Evolutionary conservation across 92 coral and sea anemone genomes (phyloP).

Genomic region (Palythoa grandiflora): DNA sequence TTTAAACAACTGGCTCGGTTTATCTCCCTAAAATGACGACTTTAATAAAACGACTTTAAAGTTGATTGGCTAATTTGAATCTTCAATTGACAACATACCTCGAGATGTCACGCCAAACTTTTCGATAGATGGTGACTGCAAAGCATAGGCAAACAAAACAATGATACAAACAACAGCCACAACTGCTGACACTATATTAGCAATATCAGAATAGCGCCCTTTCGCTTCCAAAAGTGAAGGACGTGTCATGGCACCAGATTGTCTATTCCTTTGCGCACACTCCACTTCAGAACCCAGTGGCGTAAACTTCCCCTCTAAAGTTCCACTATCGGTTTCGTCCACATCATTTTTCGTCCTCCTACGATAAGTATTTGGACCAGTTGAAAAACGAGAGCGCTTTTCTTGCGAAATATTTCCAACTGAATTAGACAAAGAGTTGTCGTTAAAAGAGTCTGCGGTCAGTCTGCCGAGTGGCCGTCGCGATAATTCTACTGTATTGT

Average conservation of each 20-base stretch:
- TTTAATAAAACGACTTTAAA: too few species aligned
- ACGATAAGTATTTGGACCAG: neutral
- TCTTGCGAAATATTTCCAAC: slow-evolving; percentile 21
- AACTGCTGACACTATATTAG: slow-evolving; percentile 13
- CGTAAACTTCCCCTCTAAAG: neutral
- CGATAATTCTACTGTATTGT: neutral
- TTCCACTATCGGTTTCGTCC: slow-evolving; percentile 44
- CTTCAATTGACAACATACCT: slow-evolving; percentile 16
- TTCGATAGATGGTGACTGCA: slow-evolving; percentile 1
- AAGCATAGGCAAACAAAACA: slow-evolving; percentile 23
- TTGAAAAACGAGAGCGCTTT: neutral
- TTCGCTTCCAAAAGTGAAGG: neutral
- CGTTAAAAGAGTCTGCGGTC: slow-evolving; percentile 29
- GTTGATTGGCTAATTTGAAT: neutral
- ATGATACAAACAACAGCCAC: slow-evolving; percentile 20
- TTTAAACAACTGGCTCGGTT: neutral
- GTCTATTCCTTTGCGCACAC: neutral
- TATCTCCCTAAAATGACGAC: too few species aligned
- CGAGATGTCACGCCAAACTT: slow-evolving; percentile 36
- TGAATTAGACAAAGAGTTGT: slow-evolving; percentile 25
- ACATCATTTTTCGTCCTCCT: slow-evolving; percentile 7
- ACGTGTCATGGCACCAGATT: slow-evolving; percentile 8
- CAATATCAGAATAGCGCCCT: slow-evolving; percentile 1
- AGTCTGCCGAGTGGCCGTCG: slow-evolving; percentile 14
- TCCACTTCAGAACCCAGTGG: slow-evolving; percentile 1